Base-by-base conservation (phyloP, 2,797 vertebrate genomes). In the Fistularia tabacaria region DNA sequence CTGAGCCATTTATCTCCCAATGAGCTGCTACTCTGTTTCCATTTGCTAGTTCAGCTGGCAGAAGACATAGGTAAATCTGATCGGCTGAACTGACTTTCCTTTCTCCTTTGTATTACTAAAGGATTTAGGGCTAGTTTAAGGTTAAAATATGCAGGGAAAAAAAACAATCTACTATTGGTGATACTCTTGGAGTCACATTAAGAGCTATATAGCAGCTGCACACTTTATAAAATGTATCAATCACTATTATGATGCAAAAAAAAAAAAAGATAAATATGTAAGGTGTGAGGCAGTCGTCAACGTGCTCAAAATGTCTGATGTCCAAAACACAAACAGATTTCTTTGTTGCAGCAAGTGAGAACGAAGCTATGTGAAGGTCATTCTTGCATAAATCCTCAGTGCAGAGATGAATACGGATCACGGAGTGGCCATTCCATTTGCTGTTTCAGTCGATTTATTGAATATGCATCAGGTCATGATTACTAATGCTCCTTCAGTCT, bases 401-500 rank as follows among this genome's bases (percentile, higher is more conserved):
- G 57, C 52, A 52, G 54, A 74, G 54, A 73, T 60, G 59, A 80
- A 71, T 12, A 44, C 15, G 14, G 62, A 63, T 73, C 68, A 62
- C 10, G n/a, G 41, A 37, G 14, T 13, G 51, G 57, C 55, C 49
- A 50, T 70, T 77, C 56, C 57, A 66, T 64, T 76, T 51, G 50
- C 68, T 58, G 69, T 77, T 79, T 70, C 64, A 51, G 62, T 77
- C 76, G 51, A 78, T 85, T 72, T 83, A 83, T 84, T 74, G 79
- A 81, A 77, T 74, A 72, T 78, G 79, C 70, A 84, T 73, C 79
- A 70, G 69, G 59, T 77, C 71, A 52, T 78, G 68, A 76, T 82
- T 83, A 69, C 65, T 67, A 64, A 67, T 62, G 41, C 62, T 59
- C 70, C 69, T 41, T 46, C 3, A n/a, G 53, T 64, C 62, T 37